Percentiles rank a stretch among this genome's conserved stretches.
These are phyloP conservation scores for Eurystomus gularis DNA, from an alignment of 2,113 vertebrate species.

Conservation along the genomic window DNA sequence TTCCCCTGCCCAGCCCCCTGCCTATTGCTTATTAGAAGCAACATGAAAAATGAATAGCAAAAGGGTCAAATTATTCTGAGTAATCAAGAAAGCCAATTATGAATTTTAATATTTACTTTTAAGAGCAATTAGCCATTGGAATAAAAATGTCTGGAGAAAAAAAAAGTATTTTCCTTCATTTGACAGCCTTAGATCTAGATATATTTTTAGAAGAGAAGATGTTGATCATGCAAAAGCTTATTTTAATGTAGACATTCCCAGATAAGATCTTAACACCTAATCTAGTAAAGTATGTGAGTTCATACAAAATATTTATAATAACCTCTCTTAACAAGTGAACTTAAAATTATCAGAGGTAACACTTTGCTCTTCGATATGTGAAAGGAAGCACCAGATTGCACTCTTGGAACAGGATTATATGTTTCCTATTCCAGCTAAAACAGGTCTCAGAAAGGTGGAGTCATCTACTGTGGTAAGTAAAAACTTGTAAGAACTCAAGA, in stretches of 20 bases:
- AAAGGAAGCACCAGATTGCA: background rate
- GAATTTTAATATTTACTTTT: background rate
- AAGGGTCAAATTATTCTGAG: background rate
- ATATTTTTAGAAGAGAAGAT: background rate
- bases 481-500: background rate
- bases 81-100: background rate
- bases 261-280: background rate
- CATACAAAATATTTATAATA: background rate
- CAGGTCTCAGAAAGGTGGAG: background rate
- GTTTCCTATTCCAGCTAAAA: background rate
- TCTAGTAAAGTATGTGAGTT: background rate
- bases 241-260: background rate
- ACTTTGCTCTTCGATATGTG: background rate
- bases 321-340: background rate
- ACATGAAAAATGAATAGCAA: background rate
- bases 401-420: background rate
- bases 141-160: background rate
- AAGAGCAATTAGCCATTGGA: background rate
- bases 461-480: background rate
- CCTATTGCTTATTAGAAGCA: background rate
- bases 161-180: accelerated
- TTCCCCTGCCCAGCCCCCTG: background rate
- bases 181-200: background rate
- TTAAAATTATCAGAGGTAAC: background rate
- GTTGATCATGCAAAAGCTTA: background rate